These are phyloP conservation scores for Cheilosia vulpina DNA, from an alignment of 2,888 invertebrate species.

Conservation along the genomic window DNA sequence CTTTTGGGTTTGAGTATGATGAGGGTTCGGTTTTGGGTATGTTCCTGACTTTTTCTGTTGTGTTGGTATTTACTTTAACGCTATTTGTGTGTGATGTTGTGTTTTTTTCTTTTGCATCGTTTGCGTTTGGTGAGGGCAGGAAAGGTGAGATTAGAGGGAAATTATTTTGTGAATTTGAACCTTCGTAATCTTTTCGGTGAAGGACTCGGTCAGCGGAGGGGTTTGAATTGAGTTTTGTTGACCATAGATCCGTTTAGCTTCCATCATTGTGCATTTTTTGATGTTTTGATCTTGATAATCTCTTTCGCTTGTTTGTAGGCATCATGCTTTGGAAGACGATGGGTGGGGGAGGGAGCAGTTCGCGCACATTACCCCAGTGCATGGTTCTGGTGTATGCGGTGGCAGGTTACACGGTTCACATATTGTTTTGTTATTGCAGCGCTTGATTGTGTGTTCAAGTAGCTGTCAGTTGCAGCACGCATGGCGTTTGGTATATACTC, in stretches of 20 bases:
- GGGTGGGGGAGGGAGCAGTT: constrained; percentile 11
- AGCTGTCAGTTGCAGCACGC: too few relatives aligned
- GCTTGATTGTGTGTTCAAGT: too few relatives aligned
- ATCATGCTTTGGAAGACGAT: constrained; percentile 12
- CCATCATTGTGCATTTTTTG: constrained; percentile 8
- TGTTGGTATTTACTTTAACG: neutral
- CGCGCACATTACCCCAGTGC: neutral
- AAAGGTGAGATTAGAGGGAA: too few relatives aligned
- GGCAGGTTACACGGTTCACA: constrained; percentile 8
- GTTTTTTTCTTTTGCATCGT: neutral
- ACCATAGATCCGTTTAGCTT: constrained; percentile 1
- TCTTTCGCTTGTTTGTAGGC: neutral
- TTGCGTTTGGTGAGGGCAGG: too few relatives aligned
- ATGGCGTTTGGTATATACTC: too few relatives aligned
- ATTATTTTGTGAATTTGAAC: too few relatives aligned
- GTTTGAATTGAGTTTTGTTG: neutral
- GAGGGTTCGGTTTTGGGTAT: neutral
- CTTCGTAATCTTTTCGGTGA: neutral
- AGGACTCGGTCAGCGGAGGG: too few relatives aligned
- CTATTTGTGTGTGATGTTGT: neutral
- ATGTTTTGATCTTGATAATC: neutral
- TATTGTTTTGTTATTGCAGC: neutral
- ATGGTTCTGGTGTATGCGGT: constrained; percentile 5
- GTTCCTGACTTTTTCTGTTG: neutral
- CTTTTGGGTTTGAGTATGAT: neutral